Evolutionary conservation across 2,113 vertebrate genomes (phyloP), one percentile per base, ranked within the genome.

Genomic region (Danionella cerebrum): DNA sequence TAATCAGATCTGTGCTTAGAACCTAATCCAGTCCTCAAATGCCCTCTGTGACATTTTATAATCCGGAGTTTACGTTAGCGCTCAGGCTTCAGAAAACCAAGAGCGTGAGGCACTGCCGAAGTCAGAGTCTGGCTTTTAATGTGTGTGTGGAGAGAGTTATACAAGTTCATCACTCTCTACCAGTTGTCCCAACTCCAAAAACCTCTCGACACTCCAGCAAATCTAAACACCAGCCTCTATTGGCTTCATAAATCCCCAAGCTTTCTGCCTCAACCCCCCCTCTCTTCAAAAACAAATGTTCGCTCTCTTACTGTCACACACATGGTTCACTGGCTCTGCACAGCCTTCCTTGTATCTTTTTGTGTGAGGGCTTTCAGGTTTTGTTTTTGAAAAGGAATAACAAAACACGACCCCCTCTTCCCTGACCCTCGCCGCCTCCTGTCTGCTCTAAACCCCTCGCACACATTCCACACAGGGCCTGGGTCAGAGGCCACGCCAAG

Each of bases 401-500:
- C 60, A 64, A 64, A 64, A 36, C 47, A 13, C 6, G 60, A 33
- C 27, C 44, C 44, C 27, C 31, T 47, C 33, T 64, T 64, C 60
- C 60, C 18, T 64, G 60, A 64, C 60, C 60, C 18, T 1, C 44
- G 36, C 44, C 29, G 18, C 16, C 25, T 47, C 41, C 27, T 29
- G 6, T 10, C 42, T 4, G 11, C 42, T 48, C 13, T 48, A 64
- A 64, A 31, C 55, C 67, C 48, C 54, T 50, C 53, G 60, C 45
- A 22, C 33, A 6, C 67, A 60, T 59, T 69, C 57, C 67, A 48
- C 45, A 60, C 55, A 25, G 41, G n/a, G 29, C 16, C 54, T 3
- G 45, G 67, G 67, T 69, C 67, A 69, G 29, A 69, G 67, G 67
- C 27, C 67, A 51, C 6, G 21, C 8, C 44, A 29, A 60, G 42